A percentile compares a stretch with the other conserved stretches of the same genome.
Evolutionary conservation across 2,113 vertebrate species (phyloP).

Genomic region (Acinonyx jubatus): DNA sequence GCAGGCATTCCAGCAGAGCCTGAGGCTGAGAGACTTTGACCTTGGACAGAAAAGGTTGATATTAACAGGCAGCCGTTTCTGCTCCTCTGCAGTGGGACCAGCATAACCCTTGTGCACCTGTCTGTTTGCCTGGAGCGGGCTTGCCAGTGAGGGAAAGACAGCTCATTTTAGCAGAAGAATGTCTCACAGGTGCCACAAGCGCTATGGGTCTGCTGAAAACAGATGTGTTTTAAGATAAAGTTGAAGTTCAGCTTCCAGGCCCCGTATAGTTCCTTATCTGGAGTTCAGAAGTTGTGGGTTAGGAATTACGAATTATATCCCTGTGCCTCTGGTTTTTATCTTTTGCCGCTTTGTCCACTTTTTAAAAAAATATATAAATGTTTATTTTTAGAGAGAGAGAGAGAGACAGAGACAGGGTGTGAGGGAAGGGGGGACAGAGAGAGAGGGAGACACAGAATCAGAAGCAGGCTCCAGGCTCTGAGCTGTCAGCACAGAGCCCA

Average conservation of each 20-base stretch:
- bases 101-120: background rate
- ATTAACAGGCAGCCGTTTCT: too few relatives aligned
- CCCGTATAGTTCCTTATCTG: background rate
- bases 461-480: too few relatives aligned
- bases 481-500: too few relatives aligned
- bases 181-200: background rate
- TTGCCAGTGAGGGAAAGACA: background rate
- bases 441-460: too few relatives aligned
- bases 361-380: too few relatives aligned
- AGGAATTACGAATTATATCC: background rate
- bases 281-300: background rate
- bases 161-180: background rate
- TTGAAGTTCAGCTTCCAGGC: background rate
- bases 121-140: background rate
- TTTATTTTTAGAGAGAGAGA: too few relatives aligned
- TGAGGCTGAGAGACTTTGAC: background rate
- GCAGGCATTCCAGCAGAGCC: background rate
- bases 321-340: background rate
- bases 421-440: too few relatives aligned
- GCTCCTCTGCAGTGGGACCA: fast-evolving
- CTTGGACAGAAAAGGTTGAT: background rate
- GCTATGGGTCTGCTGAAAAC: background rate
- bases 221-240: background rate
- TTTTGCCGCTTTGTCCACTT: background rate
- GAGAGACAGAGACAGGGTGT: too few relatives aligned